Evolutionary conservation across 2,888 invertebrate species (phyloP), one percentile per base, ranked within the genome.

Genomic region (Lycia hirtaria): DNA sequence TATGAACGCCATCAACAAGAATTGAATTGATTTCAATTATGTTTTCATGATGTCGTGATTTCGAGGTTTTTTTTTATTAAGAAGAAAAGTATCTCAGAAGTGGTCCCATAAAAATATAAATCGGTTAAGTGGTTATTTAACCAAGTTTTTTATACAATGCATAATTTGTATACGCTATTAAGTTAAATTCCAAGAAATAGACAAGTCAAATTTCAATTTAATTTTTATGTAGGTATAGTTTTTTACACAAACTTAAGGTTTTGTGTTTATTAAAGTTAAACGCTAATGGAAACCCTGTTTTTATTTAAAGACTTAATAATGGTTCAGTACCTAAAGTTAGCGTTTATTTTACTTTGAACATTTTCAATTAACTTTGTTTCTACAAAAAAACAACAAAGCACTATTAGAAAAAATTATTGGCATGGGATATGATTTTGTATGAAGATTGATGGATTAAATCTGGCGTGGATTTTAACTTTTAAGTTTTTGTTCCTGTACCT

Each of bases 301-400:
- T 32, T 32, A 3, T n/a, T 7, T 6, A 32, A 14, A 7, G 32
- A 15, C n/a, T n/a, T 15, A 26, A 26, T 1, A 6, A 26, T 6
- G n/a, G n/a, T n/a, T n/a, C n/a, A n/a, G 7, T 26, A 26, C 15
- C 17, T 17, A 9, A 33, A 4, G 33, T 30, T 41, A 32, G 4
- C 63, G 56, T 73, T 69, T 70, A 69, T 75, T 74, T 73, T 70
- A 70, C 60, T 53, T 38, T 51, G 44, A 69, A 67, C 68, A 67
- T 72, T 75, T 78, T 76, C 70, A 78, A 78, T 80, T 76, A 38
- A 30, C 15, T n/a, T 50, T 20, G 22, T 45, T 45, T 38, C 15
- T 9, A 47, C 48, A 56, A 35, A 47, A 41, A 41, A 10, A 51
- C 30, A 56, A 47, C 43, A 51, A 54, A 50, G 32, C 17, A 22